These are phyloP conservation scores for Danaus plexippus DNA, from an alignment of 1,140 invertebrate species.

Conservation along the genomic window DNA sequence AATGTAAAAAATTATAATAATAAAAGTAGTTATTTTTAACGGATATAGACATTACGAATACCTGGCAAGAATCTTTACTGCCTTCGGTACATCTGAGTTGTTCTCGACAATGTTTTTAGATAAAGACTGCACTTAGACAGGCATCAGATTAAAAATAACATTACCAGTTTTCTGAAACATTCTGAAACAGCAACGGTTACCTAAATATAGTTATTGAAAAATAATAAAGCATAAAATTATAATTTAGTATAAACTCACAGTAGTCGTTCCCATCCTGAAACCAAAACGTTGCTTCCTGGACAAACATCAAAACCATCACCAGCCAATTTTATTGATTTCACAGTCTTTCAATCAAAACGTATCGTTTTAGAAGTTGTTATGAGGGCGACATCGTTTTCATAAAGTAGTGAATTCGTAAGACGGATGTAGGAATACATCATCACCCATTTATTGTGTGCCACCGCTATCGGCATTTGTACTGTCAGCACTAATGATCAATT, in stretches of 20 bases:
- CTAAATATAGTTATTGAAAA: neutral
- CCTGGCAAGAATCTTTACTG: conserved; percentile 72
- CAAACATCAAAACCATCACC: neutral
- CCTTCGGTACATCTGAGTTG: no score
- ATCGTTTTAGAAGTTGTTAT: conserved; percentile 11
- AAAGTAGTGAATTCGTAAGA: conserved; percentile 5
- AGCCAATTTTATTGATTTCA: conserved; percentile 8
- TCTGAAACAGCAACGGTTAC: neutral
- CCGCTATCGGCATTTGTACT: conserved; percentile 11
- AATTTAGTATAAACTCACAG: conserved; percentile 15
- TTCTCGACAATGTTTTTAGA: conserved; percentile 29
- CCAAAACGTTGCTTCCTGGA: conserved; percentile 13
- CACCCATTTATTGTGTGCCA: conserved; percentile 14
- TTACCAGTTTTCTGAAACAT: conserved; percentile 11
- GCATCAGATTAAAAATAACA: conserved; percentile 27
- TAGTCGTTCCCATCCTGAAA: conserved; percentile 21
- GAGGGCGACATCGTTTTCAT: conserved; percentile 17
- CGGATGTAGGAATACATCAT: conserved; percentile 4
- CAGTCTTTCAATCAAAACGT: conserved; percentile 15
- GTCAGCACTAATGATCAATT: conserved; percentile 8
- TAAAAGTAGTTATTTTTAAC: no score
- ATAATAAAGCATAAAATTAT: neutral
- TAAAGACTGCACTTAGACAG: conserved; percentile 36
- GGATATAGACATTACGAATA: no score
- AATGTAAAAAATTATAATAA: no score